These are phyloP conservation scores for Microplitis mediator DNA, from an alignment of 1,140 invertebrate genomes.

Conservation along the genomic window DNA sequence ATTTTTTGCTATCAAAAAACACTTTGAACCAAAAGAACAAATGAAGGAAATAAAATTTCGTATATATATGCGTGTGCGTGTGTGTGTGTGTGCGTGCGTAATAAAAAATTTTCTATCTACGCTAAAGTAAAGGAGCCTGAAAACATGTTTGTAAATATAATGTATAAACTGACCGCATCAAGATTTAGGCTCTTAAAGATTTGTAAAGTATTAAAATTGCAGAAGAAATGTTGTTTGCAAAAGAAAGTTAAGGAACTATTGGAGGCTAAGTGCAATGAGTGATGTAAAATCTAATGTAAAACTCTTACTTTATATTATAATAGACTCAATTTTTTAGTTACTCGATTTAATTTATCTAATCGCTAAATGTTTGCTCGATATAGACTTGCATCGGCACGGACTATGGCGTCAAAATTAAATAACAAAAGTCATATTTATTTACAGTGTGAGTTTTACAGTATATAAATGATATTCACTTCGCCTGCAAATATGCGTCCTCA, in stretches of 20 bases:
- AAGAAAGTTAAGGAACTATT: slow-evolving; percentile 15
- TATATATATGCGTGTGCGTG: too few relatives aligned
- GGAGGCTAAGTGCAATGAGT: slow-evolving; percentile 41
- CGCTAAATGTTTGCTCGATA: slow-evolving; percentile 3
- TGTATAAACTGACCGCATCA: slow-evolving; percentile 36
- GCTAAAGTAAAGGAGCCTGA: slow-evolving; percentile 23
- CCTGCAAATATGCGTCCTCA: slow-evolving; percentile 17
- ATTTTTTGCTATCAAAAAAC: too few relatives aligned
- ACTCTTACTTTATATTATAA: slow-evolving; percentile 22
- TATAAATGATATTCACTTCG: slow-evolving; percentile 20
- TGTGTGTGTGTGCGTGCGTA: too few relatives aligned
- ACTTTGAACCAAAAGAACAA: too few relatives aligned
- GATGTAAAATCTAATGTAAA: slow-evolving; percentile 36
- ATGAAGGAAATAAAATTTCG: too few relatives aligned
- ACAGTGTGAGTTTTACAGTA: slow-evolving; percentile 22
- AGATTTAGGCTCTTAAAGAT: slow-evolving; percentile 39
- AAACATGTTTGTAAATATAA: slow-evolving; percentile 31
- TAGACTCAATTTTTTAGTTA: neutral
- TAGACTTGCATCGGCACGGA: slow-evolving; percentile 5
- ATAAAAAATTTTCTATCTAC: slow-evolving; percentile 5
- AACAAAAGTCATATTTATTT: neutral
- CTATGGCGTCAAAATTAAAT: slow-evolving; percentile 1
- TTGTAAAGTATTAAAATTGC: slow-evolving; percentile 46
- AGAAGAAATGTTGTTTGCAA: slow-evolving; percentile 15
- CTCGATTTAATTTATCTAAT: neutral